Conservation (phyloP, 1,140 invertebrate species). For the Pogonomyrmex californicus region DNA sequence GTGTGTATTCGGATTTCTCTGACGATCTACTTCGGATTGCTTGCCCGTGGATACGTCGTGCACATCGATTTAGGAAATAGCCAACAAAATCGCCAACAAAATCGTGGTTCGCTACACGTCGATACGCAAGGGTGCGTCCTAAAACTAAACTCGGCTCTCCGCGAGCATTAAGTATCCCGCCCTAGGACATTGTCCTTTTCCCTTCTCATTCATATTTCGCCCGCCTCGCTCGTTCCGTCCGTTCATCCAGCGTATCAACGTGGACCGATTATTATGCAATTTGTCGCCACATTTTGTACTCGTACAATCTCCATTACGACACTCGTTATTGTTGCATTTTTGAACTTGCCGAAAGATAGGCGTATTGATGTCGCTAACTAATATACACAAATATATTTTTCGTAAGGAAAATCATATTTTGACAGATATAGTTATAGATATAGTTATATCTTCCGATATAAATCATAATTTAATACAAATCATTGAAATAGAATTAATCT, state of each 20-base stretch:
- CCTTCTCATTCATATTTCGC: slow-evolving; percentile 57
- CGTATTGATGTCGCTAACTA: not conserved
- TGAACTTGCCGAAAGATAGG: not conserved
- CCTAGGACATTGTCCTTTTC: slow-evolving; percentile 76
- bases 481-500: not conserved
- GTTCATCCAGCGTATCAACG: slow-evolving; percentile 49
- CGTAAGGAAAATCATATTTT: not conserved
- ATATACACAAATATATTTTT: not conserved
- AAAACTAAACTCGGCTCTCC: slow-evolving; percentile 53
- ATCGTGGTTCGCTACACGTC: slow-evolving; percentile 60
- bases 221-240: not conserved
- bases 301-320: slow-evolving; percentile 22
- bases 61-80: slow-evolving; percentile 54
- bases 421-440: not conserved
- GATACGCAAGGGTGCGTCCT: slow-evolving; percentile 63
- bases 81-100: slow-evolving; percentile 39
- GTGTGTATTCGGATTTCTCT: not conserved
- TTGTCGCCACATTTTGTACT: slow-evolving; percentile 47
- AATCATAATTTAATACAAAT: not conserved
- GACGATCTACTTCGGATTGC: not conserved
- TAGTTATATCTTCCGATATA: not conserved
- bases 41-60: not conserved
- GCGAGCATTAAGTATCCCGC: slow-evolving; percentile 51
- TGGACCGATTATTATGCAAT: slow-evolving; percentile 65
- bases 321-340: not conserved